phyloP scores from a whole-genome alignment of 2,113 vertebrate species.

The Eidolon helvum region DNA sequence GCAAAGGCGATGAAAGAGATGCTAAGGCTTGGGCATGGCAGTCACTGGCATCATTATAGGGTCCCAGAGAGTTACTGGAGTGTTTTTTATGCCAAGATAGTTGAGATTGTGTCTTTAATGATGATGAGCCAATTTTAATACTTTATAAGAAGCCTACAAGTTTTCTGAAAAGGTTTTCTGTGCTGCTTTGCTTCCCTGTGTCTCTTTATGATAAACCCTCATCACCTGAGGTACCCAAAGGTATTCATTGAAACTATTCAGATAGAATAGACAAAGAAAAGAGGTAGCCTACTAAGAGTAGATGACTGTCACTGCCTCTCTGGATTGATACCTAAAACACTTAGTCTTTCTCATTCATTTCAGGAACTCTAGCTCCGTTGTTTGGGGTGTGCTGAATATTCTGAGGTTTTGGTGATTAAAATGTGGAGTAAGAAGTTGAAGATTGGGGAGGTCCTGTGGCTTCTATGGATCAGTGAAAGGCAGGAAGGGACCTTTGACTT shows the following conservation, averaged over 20 bases:
- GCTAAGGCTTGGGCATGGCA: neutral
- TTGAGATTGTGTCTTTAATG: neutral
- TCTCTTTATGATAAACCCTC: neutral
- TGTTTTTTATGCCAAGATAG: neutral
- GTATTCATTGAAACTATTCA: neutral
- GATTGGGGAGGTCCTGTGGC: neutral
- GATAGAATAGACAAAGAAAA: neutral
- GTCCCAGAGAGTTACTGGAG: neutral
- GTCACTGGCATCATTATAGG: neutral
- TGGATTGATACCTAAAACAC: neutral
- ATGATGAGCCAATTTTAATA: neutral
- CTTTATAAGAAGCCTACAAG: neutral
- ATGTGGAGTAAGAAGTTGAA: neutral
- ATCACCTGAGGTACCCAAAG: neutral
- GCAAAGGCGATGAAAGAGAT: neutral
- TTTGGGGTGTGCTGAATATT: neutral
- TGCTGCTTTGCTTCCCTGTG: neutral
- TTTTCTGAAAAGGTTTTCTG: neutral
- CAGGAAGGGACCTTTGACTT: neutral
- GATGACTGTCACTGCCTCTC: neutral
- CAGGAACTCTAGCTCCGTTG: neutral
- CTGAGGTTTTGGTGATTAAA: neutral
- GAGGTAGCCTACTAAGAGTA: neutral
- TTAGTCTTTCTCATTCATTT: neutral
- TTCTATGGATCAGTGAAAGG: neutral